Percentiles rank a stretch among this genome's conserved stretches.
Conservation (phyloP, 2,797 vertebrate genomes). For the Capromys pilorides region DNA sequence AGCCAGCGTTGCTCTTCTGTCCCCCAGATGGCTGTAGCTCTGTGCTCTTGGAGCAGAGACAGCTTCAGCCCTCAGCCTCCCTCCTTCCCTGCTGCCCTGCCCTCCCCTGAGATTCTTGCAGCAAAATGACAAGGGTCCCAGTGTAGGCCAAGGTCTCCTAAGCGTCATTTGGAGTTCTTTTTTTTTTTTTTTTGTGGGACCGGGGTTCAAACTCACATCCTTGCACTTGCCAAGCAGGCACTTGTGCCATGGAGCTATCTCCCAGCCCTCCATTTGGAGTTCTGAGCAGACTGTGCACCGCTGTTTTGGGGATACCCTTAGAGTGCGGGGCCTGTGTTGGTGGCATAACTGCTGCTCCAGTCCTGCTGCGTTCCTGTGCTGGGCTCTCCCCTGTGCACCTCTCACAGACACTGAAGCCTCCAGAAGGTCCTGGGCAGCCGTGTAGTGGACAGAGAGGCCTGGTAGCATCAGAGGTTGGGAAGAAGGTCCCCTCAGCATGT, state of each 20-base stretch:
- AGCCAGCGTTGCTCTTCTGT: neutral
- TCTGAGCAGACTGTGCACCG: neutral
- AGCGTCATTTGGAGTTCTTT: neutral
- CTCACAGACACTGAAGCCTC: neutral
- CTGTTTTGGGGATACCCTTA: neutral
- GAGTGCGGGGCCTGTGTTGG: neutral
- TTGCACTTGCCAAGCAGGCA: no score
- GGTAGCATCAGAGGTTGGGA: neutral
- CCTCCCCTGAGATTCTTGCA: neutral
- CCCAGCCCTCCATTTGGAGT: neutral
- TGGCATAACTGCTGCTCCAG: neutral
- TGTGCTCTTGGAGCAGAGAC: neutral
- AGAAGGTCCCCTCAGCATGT: neutral
- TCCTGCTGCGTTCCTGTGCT: neutral
- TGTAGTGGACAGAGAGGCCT: neutral
- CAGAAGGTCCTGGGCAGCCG: neutral
- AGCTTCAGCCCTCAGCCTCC: neutral
- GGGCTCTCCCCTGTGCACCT: neutral
- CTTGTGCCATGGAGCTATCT: no score
- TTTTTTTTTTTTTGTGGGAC: no score
- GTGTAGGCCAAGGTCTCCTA: neutral
- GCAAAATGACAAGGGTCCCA: neutral
- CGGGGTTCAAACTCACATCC: no score
- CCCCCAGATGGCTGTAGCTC: accelerated
- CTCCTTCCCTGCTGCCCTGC: neutral